Percentiles rank a stretch among this genome's conserved stretches.
Conservation (phyloP, 92 coral and sea anemone genomes). For the Blastomussa wellsi region DNA sequence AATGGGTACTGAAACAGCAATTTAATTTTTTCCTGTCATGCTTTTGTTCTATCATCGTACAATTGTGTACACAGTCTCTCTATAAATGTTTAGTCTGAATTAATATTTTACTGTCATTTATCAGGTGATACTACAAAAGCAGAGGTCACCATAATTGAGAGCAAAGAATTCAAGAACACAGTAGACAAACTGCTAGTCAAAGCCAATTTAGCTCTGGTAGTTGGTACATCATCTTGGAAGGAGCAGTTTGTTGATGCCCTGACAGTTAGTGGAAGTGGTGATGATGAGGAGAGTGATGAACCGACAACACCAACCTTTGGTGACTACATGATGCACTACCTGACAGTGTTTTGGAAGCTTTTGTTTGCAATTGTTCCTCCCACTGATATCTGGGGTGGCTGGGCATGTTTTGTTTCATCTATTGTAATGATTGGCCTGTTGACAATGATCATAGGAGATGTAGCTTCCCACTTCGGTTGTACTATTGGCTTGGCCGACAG, state of each 20-base stretch:
- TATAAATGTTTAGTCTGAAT: not conserved
- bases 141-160: constrained; percentile 83
- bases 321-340: constrained; percentile 99
- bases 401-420: constrained; percentile 92
- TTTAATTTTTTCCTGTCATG: not conserved
- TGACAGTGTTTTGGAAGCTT: constrained; percentile 97
- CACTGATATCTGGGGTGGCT: constrained; percentile 96
- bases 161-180: constrained; percentile 98
- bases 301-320: constrained; percentile 88
- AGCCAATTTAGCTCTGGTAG: constrained; percentile 93
- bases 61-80: not conserved
- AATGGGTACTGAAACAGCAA: not conserved
- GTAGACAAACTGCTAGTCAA: constrained; percentile 94
- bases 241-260: constrained; percentile 97
- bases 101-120: not conserved
- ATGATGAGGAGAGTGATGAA: constrained; percentile 75
- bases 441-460: constrained; percentile 91
- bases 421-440: constrained; percentile 88
- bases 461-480: constrained; percentile 98
- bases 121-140: constrained; percentile 72
- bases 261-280: constrained; percentile 92
- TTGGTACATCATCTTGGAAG: constrained; percentile 96
- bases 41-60: not conserved
- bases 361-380: constrained; percentile 96
- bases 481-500: constrained; percentile 94